Conservation (phyloP, 2,113 vertebrate species). For the Otis tarda region DNA sequence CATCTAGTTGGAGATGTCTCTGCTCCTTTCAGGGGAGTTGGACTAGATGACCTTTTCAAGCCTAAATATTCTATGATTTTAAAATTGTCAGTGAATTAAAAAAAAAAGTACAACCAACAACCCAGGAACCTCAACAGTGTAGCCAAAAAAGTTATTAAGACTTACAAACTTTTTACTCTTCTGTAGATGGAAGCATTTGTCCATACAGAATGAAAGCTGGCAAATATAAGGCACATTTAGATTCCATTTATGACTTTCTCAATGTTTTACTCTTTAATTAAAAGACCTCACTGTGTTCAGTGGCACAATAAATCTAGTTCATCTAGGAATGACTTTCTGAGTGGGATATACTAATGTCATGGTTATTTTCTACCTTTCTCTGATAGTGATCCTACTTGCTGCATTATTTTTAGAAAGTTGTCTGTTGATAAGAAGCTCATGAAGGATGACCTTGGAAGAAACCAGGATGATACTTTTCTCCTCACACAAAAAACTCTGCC, state of each 20-base stretch:
- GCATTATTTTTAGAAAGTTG: constrained; percentile 41
- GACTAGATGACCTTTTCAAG: too few relatives aligned
- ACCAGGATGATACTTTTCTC: not conserved
- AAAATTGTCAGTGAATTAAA: not conserved
- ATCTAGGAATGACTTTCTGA: not conserved
- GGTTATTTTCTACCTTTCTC: constrained; percentile 20
- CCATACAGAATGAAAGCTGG: not conserved
- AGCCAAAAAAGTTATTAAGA: not conserved
- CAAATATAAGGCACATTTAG: not conserved
- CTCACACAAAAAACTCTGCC: not conserved
- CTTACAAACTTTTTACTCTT: not conserved
- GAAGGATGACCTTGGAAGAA: constrained; percentile 3
- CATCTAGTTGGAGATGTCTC: too few relatives aligned
- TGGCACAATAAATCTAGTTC: not conserved
- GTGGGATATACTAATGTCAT: not conserved
- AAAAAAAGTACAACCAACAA: not conserved
- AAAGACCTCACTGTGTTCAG: not conserved
- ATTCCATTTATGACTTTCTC: not conserved
- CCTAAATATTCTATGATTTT: too few relatives aligned
- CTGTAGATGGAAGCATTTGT: not conserved
- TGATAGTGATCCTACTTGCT: not conserved
- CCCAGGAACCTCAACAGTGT: not conserved
- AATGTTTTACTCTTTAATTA: not conserved
- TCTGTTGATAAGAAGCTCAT: not conserved
- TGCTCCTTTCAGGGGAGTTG: too few relatives aligned